Conservation (phyloP, 2,888 invertebrate species). For the Caenorhabditis sp. region DNA sequence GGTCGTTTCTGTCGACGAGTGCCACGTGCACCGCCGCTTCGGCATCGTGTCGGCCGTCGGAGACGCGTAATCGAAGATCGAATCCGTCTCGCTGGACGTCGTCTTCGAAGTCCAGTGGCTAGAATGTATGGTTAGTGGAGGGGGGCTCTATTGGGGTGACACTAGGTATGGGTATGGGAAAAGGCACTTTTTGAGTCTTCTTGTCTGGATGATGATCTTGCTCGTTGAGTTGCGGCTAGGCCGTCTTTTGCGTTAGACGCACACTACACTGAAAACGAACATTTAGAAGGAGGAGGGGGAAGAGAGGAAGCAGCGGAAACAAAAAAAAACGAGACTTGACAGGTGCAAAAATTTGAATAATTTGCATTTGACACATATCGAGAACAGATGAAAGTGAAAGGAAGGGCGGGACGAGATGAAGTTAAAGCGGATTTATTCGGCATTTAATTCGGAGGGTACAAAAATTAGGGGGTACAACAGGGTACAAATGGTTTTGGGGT, state of each 20-base stretch:
- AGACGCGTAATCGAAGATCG: slow-evolving; percentile 87
- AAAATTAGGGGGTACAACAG: not conserved
- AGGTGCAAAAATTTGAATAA: not conserved
- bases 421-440: not conserved
- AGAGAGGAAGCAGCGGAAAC: not conserved
- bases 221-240: slow-evolving; percentile 40
- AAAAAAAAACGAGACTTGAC: not conserved
- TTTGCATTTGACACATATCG: not conserved
- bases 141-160: slow-evolving; percentile 24
- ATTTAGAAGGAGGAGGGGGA: slow-evolving; percentile 4
- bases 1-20: slow-evolving; percentile 95
- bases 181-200: slow-evolving; percentile 9
- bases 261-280: slow-evolving; percentile 46
- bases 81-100: slow-evolving; percentile 92
- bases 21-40: slow-evolving; percentile 95
- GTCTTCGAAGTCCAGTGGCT: slow-evolving; percentile 95
- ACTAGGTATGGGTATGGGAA: slow-evolving; percentile 25
- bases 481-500: too few relatives aligned
- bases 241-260: slow-evolving; percentile 50
- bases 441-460: not conserved
- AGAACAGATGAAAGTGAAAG: not conserved
- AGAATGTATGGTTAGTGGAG: slow-evolving; percentile 31
- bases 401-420: not conserved
- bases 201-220: slow-evolving; percentile 25
- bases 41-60: slow-evolving; percentile 95